Percentiles rank a stretch among this genome's conserved stretches.
These are phyloP conservation scores for Tupaia chinensis DNA, from an alignment of 2,113 vertebrate species.

Conservation along the genomic window DNA sequence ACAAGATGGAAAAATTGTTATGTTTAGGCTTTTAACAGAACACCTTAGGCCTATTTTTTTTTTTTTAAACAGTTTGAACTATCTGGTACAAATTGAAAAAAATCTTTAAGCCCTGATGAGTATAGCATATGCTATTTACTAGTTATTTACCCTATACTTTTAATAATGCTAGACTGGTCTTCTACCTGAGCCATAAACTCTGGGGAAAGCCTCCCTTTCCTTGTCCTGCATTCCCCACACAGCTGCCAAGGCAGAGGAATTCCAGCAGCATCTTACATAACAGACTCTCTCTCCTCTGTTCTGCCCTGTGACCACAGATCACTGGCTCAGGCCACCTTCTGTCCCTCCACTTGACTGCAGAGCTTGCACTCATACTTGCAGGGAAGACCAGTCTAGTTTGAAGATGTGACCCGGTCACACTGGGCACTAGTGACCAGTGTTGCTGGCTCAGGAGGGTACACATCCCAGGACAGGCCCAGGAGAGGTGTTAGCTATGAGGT, in stretches of 20 bases:
- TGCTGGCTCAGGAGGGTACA: background rate
- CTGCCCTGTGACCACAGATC: fast-evolving
- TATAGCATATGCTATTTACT: background rate
- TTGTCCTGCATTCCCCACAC: fast-evolving
- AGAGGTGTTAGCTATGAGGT: background rate
- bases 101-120: background rate
- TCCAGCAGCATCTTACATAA: background rate
- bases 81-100: background rate
- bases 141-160: background rate
- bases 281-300: background rate
- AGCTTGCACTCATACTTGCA: background rate
- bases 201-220: background rate
- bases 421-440: background rate
- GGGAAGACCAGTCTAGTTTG: background rate
- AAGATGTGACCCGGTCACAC: background rate
- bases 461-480: background rate
- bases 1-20: background rate
- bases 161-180: background rate
- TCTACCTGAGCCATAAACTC: background rate
- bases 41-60: background rate
- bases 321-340: background rate
- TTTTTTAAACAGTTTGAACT: background rate
- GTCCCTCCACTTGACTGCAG: background rate
- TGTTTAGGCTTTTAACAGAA: background rate
- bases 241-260: background rate